Base-by-base conservation (phyloP, 2,797 vertebrate genomes). In the Bradypodion pumilum region DNA sequence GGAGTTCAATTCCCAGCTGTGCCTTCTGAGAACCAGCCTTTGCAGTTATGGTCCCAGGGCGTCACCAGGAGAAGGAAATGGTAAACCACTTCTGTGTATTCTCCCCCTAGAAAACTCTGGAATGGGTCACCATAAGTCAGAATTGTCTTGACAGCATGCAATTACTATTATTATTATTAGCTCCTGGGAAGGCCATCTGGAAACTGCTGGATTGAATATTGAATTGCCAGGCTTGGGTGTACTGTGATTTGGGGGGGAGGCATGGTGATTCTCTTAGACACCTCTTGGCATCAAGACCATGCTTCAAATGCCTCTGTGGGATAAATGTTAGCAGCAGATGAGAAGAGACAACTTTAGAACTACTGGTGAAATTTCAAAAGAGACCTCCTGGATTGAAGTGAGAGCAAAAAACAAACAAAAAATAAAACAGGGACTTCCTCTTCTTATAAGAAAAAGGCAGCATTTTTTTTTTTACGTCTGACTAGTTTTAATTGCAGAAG, bases 401-500 rank as follows among this genome's bases (percentile, higher is more conserved):
- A 63, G 25, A 15, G 32, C 27, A 42, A 49, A 60, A n/a, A n/a
- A n/a, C n/a, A n/a, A n/a, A n/a, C n/a, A n/a, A n/a, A n/a, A n/a
- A n/a, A n/a, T n/a, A n/a, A n/a, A 78, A 32, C 16, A 62, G n/a
- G 23, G 59, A 29, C 25, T 65, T n/a, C 37, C 44, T 44, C 40
- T 27, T 40, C 73, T 66, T 56, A 46, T 25, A 25, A n/a, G n/a
- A n/a, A 46, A 66, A 77, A 44, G 9, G 27, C 2, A 62, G 2
- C 9, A 27, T 35, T 7, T 37, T 12, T 12, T 15, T 69, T 60
- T 77, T 32, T 69, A 56, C 6, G 25, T 62, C 72, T n/a, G 32
- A 10, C 15, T 40, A 52, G n/a, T 37, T 65, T 81, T 88, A 90
- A 84, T 89, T 15, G 77, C 74, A 88, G 65, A 44, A 90, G 87